Base-by-base conservation (phyloP, 2,888 invertebrate species). In the Harpalus rufipes region DNA sequence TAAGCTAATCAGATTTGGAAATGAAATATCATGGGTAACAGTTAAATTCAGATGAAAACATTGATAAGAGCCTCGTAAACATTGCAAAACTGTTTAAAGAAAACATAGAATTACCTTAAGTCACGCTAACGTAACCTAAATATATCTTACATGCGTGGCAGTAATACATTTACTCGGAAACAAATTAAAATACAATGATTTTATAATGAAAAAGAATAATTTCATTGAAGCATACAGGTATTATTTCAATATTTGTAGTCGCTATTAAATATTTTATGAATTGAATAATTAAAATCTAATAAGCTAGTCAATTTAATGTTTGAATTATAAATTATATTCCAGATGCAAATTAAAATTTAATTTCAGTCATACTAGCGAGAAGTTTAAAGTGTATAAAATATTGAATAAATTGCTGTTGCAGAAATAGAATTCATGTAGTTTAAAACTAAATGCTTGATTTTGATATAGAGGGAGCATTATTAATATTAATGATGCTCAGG, bases 21-120 rank as follows among this genome's bases (percentile, higher is more conserved):
- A 51, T 51, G 39, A 80, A 81, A 81, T 63, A 81, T 81, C 39
- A 41, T 61, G 41, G 63, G 80, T 81, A 81, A 80, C 41, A 61
- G 59, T 80, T 80, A 80, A 80, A 80, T 80, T 80, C n/a, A 81
- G 81, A 81, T 81, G 81, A 41, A 41, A 61, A 81, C 63, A 44
- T 61, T 63, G 81, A 81, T 81, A 61, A 81, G 44, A 44, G 41
- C n/a, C 32, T 56, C 63, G 41, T 80, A 63, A 80, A 78, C 78
- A 58, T 25, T 58, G 78, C 21, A 39, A 51, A 76, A 76, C 76
- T 18, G 56, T 76, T 72, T 76, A 76, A 51, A 25, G 76, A n/a
- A 76, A 21, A 76, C 4, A 7, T 44, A 14, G 16, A 78, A 78
- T 78, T 58, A 21, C 56, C 21, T 16, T 4, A 58, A 78, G 78